Conservation (phyloP, 2,113 vertebrate species). For the Agelaius phoeniceus region DNA sequence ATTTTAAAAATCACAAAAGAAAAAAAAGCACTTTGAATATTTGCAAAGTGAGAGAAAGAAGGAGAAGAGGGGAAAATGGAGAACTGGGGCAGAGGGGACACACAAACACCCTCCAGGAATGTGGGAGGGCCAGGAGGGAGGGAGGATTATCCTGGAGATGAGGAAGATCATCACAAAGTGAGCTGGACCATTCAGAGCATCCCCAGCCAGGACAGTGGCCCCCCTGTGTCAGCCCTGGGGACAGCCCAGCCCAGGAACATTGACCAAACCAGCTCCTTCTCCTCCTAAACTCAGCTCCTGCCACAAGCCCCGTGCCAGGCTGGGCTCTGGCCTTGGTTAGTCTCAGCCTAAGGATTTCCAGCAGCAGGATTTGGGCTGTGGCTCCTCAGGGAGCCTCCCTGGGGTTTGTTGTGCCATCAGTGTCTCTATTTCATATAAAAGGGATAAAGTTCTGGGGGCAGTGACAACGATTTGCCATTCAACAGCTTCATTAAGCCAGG, state of each 20-base stretch:
- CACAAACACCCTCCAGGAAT: neutral
- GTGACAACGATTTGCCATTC: neutral
- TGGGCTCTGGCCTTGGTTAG: neutral
- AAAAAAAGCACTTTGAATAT: conserved; percentile 27
- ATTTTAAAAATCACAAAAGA: neutral
- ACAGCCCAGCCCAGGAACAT: neutral
- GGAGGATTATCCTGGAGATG: neutral
- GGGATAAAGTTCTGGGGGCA: neutral
- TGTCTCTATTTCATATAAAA: neutral
- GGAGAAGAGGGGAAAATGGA: neutral
- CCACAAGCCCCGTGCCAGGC: neutral
- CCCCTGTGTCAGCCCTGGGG: rapidly evolving
- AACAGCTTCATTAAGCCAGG: neutral
- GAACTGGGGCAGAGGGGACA: neutral
- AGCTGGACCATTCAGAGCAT: neutral
- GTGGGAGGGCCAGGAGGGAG: neutral
- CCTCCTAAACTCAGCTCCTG: neutral
- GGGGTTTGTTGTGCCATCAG: neutral
- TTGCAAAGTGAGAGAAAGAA: neutral
- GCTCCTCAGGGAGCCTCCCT: neutral
- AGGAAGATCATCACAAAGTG: neutral
- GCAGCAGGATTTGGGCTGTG: neutral
- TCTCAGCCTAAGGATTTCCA: neutral
- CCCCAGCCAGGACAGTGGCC: neutral
- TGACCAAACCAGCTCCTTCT: neutral